Base-by-base conservation (phyloP, 2,888 invertebrate species). In the Alloscopus bannaensis region DNA sequence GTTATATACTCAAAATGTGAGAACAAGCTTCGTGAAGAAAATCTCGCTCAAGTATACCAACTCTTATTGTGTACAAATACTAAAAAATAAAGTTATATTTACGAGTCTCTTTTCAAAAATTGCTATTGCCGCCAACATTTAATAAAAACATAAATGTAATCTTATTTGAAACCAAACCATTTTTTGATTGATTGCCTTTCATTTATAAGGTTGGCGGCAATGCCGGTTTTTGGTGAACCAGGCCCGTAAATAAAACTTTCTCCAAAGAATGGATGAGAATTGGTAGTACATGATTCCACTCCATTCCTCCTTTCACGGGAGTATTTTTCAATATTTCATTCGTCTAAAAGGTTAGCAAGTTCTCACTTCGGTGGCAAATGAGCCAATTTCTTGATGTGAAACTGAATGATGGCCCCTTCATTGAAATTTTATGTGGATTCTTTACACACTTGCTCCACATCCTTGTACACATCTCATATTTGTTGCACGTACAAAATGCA, bases 271-370 rank as follows among this genome's bases (percentile, higher is more conserved):
- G 45, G 20, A 47, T 69, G 22, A 40, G 57, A 42, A 69, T 45
- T 22, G 40, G 36, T 68, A 45, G 4, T 36, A 68, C 40, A 52
- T 22, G 36, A 52, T 29, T 18, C 65, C 42, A 13, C 16, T 55
- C 31, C 28, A 52, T 28, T 64, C 42, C 47, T 62, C 26, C 28
- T 72, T 72, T 64, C 71, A 62, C 29, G 50, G 71, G 71, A 81
- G 80, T 80, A 80, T 75, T 72, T 81, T 83, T 85, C 83, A 84
- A 86, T 86, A 86, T 86, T 86, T 86, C 84, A 85, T 85, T 83
- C 78, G 70, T 65, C 80, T 83, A 84, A 86, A 85, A 85, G 84
- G 84, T 86, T 84, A 82, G 86, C 84, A 86, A 84, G 82, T 86
- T 84, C 86, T 84, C 84, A 86, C 86, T 84, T 84, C 75, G 60